Conservation (phyloP, 2,888 invertebrate genomes). For the Drosophila anomalata region DNA sequence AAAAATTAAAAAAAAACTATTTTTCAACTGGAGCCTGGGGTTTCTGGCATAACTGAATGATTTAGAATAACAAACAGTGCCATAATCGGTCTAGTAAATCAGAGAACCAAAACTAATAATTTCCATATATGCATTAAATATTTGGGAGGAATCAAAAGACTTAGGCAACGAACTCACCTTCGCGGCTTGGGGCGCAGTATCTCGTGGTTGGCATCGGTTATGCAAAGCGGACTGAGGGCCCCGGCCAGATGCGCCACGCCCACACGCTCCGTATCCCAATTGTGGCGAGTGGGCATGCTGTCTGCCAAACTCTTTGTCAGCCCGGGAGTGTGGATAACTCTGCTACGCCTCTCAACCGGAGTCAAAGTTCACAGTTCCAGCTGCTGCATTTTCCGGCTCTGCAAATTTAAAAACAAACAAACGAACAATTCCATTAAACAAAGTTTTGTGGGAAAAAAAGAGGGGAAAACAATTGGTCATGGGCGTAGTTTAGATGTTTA, state of each 20-base stretch:
- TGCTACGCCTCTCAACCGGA: conserved; percentile 7
- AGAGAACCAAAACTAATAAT: conserved; percentile 29
- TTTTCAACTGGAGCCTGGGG: background rate
- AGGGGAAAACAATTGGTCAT: background rate
- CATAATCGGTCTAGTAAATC: conserved; percentile 24
- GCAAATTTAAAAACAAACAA: conserved; percentile 17
- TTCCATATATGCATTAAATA: conserved; percentile 26
- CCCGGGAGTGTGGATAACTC: conserved; percentile 19
- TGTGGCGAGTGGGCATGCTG: conserved; percentile 81
- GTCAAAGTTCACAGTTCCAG: conserved; percentile 30
- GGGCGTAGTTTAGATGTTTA: background rate
- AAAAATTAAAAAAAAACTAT: background rate
- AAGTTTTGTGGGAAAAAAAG: background rate
- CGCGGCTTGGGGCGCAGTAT: conserved; percentile 93
- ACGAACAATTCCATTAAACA: conserved; percentile 22
- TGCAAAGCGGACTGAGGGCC: conserved; percentile 87
- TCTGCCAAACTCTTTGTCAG: background rate
- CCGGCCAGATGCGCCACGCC: conserved; percentile 87
- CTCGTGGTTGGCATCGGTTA: conserved; percentile 91
- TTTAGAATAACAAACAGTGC: conserved; percentile 26
- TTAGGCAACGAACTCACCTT: conserved; percentile 85
- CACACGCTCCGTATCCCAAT: conserved; percentile 84
- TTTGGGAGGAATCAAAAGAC: conserved; percentile 29
- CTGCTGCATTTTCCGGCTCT: conserved; percentile 37
- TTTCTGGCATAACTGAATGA: conserved; percentile 3